These are phyloP conservation scores for Centrocercus urophasianus DNA, from an alignment of 2,113 vertebrate species.

Conservation along the genomic window DNA sequence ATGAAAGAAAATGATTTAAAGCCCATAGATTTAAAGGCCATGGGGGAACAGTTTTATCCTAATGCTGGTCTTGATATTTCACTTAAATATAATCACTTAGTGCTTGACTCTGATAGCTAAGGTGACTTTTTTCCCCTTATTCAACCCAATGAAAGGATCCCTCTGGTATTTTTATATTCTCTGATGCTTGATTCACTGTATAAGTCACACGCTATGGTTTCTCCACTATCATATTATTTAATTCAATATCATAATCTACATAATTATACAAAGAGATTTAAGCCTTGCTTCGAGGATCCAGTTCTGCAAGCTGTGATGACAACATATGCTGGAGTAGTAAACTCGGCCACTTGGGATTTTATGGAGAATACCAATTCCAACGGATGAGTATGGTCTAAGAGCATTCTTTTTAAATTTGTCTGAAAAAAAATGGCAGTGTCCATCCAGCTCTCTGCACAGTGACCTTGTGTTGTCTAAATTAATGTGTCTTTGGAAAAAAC, in stretches of 20 bases:
- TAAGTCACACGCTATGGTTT: neutral
- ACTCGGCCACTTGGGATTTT: neutral
- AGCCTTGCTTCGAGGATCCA: neutral
- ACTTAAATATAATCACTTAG: conserved; percentile 30
- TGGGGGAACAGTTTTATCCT: conserved; percentile 8
- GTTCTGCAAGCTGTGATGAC: neutral
- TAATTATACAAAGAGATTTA: neutral
- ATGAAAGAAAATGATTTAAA: conserved; percentile 42
- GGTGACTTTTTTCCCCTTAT: conserved; percentile 43
- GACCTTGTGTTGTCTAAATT: neutral
- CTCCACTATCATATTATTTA: neutral
- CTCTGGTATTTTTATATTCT: neutral
- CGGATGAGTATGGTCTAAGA: neutral
- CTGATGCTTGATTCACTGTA: neutral
- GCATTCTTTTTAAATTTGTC: neutral
- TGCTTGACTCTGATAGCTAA: conserved; percentile 47
- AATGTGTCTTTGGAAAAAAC: neutral
- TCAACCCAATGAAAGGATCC: neutral
- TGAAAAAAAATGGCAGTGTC: neutral
- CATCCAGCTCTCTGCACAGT: neutral
- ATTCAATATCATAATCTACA: neutral
- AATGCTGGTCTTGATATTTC: conserved; percentile 48
- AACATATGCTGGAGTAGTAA: neutral
- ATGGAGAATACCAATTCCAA: neutral
- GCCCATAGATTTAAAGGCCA: conserved; percentile 29